Conservation (phyloP, 2,113 vertebrate genomes). For the Phylloscopus trochiloides region DNA sequence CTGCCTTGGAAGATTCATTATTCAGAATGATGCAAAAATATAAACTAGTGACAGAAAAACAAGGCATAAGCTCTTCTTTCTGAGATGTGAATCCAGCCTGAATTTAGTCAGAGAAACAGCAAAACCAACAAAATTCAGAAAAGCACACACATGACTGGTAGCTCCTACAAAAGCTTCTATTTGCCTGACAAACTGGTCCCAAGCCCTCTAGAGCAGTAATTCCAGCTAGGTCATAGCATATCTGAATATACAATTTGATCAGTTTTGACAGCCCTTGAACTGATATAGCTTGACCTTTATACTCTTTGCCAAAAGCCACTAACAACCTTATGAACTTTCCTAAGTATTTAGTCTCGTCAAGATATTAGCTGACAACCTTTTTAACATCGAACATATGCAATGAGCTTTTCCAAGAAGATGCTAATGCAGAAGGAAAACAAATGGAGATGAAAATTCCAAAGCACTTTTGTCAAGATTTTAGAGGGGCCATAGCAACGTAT, state of each 20-base stretch:
- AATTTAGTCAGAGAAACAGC: background rate
- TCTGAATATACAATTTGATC: slow-evolving; percentile 68
- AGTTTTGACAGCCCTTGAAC: slow-evolving; percentile 66
- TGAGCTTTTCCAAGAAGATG: background rate
- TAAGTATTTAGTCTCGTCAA: slow-evolving; percentile 55
- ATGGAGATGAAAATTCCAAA: slow-evolving; percentile 32
- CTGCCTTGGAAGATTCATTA: background rate
- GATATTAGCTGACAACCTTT: slow-evolving; percentile 45
- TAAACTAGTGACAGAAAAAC: background rate
- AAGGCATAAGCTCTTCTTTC: background rate
- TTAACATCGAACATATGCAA: slow-evolving; percentile 31
- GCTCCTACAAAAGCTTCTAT: background rate
- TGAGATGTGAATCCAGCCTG: background rate
- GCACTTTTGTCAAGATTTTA: background rate
- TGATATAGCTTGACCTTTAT: slow-evolving; percentile 69
- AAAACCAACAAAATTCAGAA: background rate
- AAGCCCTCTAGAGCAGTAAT: background rate
- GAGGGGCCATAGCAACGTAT: background rate
- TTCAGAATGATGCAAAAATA: background rate
- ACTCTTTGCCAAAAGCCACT: slow-evolving; percentile 66
- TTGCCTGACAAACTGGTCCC: background rate
- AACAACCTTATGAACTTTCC: slow-evolving; percentile 68
- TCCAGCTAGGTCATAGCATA: slow-evolving; percentile 70
- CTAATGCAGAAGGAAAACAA: slow-evolving; percentile 20
- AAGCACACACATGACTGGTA: background rate